Base-by-base conservation (phyloP, 2,113 vertebrate species). In the Limnothrissa miodon region DNA sequence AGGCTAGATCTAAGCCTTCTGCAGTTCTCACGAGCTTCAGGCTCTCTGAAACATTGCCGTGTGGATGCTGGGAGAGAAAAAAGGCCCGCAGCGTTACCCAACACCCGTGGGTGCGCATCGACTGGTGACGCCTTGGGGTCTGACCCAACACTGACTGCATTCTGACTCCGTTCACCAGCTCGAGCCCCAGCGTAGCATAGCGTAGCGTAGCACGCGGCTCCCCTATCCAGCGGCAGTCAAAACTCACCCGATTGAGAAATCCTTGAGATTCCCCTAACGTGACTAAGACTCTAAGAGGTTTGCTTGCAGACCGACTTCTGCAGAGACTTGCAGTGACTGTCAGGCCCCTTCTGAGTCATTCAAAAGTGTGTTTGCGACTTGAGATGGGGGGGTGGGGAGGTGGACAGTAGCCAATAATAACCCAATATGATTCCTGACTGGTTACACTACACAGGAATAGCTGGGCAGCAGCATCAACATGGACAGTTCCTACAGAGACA, bases 171-270 rank as follows among this genome's bases (percentile, higher is more conserved):
- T 25, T n/a, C 9, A 11, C n/a, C 9, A 66, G 5, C 59, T 7
- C 53, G 53, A 56, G 53, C 53, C 53, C 17, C 53, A 56, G 21
- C 53, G 46, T 48, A 56, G 53, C 7, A 33, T 10, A 1, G 25
- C 10, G 19, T 74, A 33, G 59, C 11, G 59, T 29, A 33, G 59
- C 11, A 25, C 13, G n/a, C 10, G 59, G 25, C 66, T 29, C 66
- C 59, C 25, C 59, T 74, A 33, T 74, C 29, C 15, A 74, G 29
- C 17, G 11, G 5, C 25, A 33, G 29, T 4, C 29, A 11, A 74
- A 74, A 36, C 66, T 74, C 66, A 74, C 66, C 66, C 10, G 66
- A 33, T 74, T 33, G 66, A 74, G 66, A 74, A 36, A 74, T 74
- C 66, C 1, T 11, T 17, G 29, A 74, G 66, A 74, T 39, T 36